Evolutionary conservation across 2,888 invertebrate genomes (phyloP), one percentile per base, ranked within the genome.

Genomic region (Drosophila recens): DNA sequence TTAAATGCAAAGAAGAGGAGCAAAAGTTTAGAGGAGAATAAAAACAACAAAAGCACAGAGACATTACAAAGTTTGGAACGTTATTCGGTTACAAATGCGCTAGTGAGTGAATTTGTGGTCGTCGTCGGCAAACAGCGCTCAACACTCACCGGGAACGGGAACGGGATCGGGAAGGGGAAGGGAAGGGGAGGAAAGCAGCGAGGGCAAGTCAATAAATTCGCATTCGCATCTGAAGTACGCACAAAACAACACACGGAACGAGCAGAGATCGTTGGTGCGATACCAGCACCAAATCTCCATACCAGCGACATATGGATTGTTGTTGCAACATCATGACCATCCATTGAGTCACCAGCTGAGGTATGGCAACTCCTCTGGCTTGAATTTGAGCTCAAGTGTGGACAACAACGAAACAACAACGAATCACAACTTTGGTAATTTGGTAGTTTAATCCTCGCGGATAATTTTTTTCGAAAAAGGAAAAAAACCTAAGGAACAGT

Each of bases 31-130:
- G 67, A 77, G 48, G 69, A 69, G 54, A 54, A 49, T 6, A 36
- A 36, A 58, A 54, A 49, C 13, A 36, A 36, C 36, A 36, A 36
- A 13, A 36, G 4, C 34, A 11, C 11, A 0, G 4, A 36, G 9
- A 54, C 38, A 17, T 48, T 42, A 23, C 10, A 30, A 23, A 58
- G 46, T 36, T 48, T 43, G 33, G 46, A 54, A 8, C 38, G 20
- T 1, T 48, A 45, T 42, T 33, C 67, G 34, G 17, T 67, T 0
- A 67, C 67, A 30, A 69, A 67, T 63, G 53, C 66, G 0, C 23
- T 77, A 42, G 53, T 90, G 48, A 84, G 72, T 46, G 82, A 83
- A 27, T 90, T 59, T 90, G 87, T 57, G 84, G 86, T 10, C 77
- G 85, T 11, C 77, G 78, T 11, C 77, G 78, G 13, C 73, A 80